A percentile compares a stretch with the other conserved stretches of the same genome.
Evolutionary conservation across 2,888 invertebrate genomes (phyloP).

Genomic region (Drosophila paracracens): DNA sequence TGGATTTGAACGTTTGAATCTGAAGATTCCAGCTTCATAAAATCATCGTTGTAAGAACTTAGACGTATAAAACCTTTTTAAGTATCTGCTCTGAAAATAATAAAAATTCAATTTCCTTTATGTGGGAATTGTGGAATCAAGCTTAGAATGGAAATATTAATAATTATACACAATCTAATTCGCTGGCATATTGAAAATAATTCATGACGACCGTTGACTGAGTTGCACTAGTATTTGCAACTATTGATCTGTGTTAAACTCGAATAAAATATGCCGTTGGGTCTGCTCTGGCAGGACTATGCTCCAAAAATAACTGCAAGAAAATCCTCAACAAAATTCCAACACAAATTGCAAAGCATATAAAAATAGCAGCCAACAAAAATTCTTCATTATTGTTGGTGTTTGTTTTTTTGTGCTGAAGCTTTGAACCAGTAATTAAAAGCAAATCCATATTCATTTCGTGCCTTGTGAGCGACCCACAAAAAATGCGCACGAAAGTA

Average conservation of each 20-base stretch:
- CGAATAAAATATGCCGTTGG: constrained; percentile 6
- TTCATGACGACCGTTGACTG: background rate
- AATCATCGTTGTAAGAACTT: background rate
- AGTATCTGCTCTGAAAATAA: background rate
- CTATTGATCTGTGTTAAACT: constrained; percentile 10
- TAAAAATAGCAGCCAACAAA: constrained; percentile 36
- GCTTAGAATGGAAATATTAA: background rate
- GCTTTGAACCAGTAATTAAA: constrained; percentile 68
- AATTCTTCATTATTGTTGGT: constrained; percentile 16
- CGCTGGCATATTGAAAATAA: background rate
- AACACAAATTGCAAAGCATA: constrained; percentile 15
- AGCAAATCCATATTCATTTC: constrained; percentile 78
- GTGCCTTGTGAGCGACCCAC: constrained; percentile 25
- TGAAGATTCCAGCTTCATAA: background rate
- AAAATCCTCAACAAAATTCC: constrained; percentile 13
- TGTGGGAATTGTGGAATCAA: background rate
- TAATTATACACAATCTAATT: background rate
- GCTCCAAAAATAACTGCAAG: constrained; percentile 31
- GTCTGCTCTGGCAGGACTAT: background rate
- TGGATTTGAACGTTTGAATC: background rate
- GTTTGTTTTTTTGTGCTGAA: constrained; percentile 13
- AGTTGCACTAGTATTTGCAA: background rate
- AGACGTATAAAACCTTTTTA: background rate
- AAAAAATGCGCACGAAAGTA: constrained; percentile 34
- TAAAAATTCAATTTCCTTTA: background rate